Base-by-base conservation (phyloP, 2,113 vertebrate species). In the Mellivora capensis region DNA sequence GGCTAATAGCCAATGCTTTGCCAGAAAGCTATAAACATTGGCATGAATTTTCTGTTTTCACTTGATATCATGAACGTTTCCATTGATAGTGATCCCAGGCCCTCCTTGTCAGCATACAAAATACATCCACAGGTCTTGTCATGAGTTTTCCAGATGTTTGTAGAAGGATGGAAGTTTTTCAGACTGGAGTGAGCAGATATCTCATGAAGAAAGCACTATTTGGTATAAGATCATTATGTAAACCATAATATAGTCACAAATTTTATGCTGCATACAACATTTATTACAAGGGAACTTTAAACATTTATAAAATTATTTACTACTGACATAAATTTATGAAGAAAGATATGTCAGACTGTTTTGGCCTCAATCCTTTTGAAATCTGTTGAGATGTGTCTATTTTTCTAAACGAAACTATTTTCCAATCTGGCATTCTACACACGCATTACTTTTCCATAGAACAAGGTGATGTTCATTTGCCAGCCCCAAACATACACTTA, bases 1-100 rank as follows among this genome's bases (percentile, higher is more conserved):
- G 25, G 39, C 18, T 86, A 67, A 88, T 20, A 87, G 25, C 17
- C 42, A 59, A 11, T 47, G 79, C 92, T 88, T 27, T 86, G 61
- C 83, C 67, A 87, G 64, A 81, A 42, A 91, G 27, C 47, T 90
- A 29, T 80, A 95, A 95, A 91, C 91, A 90, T 83, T n/a, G 23
- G 49, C 57, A 27, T 42, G 12, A 3, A 93, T 94, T 91, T 94
- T 82, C 79, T 71, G 42, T 94, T 96, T 91, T 64, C 94, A 79
- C 2, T 71, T 72, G 57, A 95, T 12, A 64, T 74, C 9, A 18
- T 52, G n/a, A 74, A 25, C 11, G 7, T 31, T 25, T 95, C 49
- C n/a, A 23, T 4, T 44, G 83, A 57, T 52, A 42, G 29, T 42
- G 52, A 69, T 29, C 57, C 31, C 13, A 61, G 82, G 4, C 37